Conservation (phyloP, 2,888 invertebrate genomes). For the Rapana venosa region DNA sequence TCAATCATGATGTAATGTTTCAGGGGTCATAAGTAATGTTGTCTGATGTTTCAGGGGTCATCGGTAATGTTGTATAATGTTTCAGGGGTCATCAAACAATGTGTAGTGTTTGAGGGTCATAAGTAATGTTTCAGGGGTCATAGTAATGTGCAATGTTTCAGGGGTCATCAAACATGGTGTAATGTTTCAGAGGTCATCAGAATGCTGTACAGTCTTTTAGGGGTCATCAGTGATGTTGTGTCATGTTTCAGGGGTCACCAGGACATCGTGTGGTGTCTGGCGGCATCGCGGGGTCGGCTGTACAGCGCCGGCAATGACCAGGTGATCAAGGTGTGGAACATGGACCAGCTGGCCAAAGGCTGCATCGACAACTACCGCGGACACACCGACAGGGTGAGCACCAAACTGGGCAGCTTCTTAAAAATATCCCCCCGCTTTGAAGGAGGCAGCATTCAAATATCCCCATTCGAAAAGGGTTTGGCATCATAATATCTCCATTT, state of each 20-base stretch:
- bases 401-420: too few relatives aligned
- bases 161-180: too few relatives aligned
- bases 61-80: too few relatives aligned
- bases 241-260: slow-evolving; percentile 67
- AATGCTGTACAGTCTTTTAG: not conserved
- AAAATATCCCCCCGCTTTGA: too few relatives aligned
- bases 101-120: slow-evolving; percentile 69
- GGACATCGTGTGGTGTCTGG: slow-evolving; percentile 68
- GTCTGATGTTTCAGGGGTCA: too few relatives aligned
- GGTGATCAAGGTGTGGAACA: slow-evolving; percentile 74
- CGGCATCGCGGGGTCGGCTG: slow-evolving; percentile 61
- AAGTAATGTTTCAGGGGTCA: too few relatives aligned
- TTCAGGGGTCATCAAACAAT: slow-evolving; percentile 58
- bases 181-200: too few relatives aligned
- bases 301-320: slow-evolving; percentile 70
- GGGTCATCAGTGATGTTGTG: not conserved
- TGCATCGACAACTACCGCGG: slow-evolving; percentile 69
- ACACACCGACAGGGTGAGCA: slow-evolving; percentile 62
- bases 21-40: not conserved
- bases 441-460: too few relatives aligned
- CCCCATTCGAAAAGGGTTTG: too few relatives aligned
- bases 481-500: too few relatives aligned
- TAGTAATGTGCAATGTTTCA: not conserved
- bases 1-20: too few relatives aligned
- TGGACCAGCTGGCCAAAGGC: slow-evolving; percentile 70